Base-by-base conservation (phyloP, 2,888 invertebrate genomes). In the Rhorus exstirpatorius region DNA sequence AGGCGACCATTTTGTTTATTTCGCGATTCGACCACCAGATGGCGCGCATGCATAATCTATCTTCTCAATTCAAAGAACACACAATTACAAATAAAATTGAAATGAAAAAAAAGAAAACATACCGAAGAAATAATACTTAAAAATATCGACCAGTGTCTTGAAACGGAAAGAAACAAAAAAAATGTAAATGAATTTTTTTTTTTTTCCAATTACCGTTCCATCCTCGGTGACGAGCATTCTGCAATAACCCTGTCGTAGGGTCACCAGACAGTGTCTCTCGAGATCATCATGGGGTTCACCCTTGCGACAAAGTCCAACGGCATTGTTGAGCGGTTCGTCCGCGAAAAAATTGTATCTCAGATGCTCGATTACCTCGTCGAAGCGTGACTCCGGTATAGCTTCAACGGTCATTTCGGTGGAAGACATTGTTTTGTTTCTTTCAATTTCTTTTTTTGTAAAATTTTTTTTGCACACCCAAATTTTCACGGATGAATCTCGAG, bases 301-400 rank as follows among this genome's bases (percentile, higher is more conserved):
- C 4, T 95, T 94, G 65, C 94, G 92, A 89, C 97, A 97, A 4
- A 97, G 94, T 10, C 95, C 94, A n/a, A 97, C 96, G 0, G 97
- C 96, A 87, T 95, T 95, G 93, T 97, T 97, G 58, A 97, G 94
- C 0, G 97, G 97, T 91, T 97, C 97, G 90, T 97, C 97, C 0
- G 96, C 96, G 92, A 97, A 97, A 93, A 97, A 96, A 89, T 95
- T 96, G 85, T 95, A 93, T 41, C 96, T 94, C 67, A 97, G 94
- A 90, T 97, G 97, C 26, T 94, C 92, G 82, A 97, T 95, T 63
- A 97, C 96, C 26, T 95, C 95, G 26, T 94, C 94, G 86, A 94
- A 94, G 83, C 93, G 93, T 51, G 93, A 91, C 85, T 93, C 93
- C 26, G 94, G 93, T 71, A 95, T 93, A 51, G 93, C 91, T 41